These are phyloP conservation scores for Emydoidea blandingii DNA, from an alignment of 2,797 vertebrate species.

Conservation along the genomic window DNA sequence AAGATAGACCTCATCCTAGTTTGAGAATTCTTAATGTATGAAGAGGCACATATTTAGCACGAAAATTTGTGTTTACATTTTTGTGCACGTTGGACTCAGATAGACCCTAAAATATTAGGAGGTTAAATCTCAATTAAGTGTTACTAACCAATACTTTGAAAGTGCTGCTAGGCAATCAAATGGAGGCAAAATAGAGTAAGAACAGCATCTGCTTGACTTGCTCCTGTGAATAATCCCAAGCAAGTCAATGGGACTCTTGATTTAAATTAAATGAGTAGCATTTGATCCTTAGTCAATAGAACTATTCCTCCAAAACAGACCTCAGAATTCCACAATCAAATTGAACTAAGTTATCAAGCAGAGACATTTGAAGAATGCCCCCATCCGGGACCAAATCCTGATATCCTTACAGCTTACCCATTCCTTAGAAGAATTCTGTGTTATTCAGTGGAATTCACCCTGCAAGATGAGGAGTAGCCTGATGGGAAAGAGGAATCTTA, in stretches of 20 bases:
- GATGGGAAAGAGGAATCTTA: neutral
- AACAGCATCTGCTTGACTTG: neutral
- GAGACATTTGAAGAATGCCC: neutral
- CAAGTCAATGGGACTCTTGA: neutral
- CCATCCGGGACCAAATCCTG: neutral
- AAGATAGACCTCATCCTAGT: neutral
- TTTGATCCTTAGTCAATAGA: neutral
- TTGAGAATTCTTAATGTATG: neutral
- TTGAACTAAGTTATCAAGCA: neutral
- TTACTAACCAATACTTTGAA: neutral
- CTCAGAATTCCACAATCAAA: neutral
- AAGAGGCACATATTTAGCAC: neutral
- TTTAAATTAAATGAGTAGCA: neutral
- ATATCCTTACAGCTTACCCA: fast-evolving
- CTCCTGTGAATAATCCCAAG: neutral
- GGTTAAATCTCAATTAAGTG: neutral
- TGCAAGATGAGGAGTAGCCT: neutral
- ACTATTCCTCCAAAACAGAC: neutral
- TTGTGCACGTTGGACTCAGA: neutral
- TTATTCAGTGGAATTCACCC: neutral
- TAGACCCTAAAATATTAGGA: neutral
- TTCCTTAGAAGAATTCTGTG: neutral
- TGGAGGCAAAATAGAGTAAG: neutral
- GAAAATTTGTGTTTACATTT: too few relatives aligned
- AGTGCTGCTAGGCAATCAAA: neutral